Percentiles rank a stretch among this genome's conserved stretches.
phyloP scores from a whole-genome alignment of 2,888 invertebrate genomes.

The Pachydiplax longipennis region DNA sequence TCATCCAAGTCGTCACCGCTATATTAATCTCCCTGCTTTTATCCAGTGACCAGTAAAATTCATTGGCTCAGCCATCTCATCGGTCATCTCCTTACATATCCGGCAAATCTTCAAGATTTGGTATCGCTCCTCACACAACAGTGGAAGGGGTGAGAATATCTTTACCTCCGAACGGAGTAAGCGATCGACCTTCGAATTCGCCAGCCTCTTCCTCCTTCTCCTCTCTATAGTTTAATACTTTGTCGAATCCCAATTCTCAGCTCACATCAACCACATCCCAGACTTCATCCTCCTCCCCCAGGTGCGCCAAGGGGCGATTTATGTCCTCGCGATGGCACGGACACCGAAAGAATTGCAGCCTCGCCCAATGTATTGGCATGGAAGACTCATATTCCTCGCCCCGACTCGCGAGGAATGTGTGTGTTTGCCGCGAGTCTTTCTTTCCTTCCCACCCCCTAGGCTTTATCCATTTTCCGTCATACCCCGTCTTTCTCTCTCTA shows the following conservation, averaged over 20 bases:
- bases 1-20: background rate
- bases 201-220: background rate
- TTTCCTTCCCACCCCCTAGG: background rate
- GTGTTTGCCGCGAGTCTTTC: background rate
- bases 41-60: background rate
- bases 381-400: constrained; percentile 18
- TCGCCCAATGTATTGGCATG: constrained; percentile 36
- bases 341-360: constrained; percentile 14
- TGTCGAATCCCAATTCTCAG: background rate
- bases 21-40: background rate
- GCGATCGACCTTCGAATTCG: background rate
- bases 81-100: background rate
- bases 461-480: background rate
- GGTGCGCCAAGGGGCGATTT: background rate
- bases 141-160: background rate
- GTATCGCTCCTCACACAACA: background rate
- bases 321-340: background rate
- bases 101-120: background rate
- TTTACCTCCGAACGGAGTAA: background rate
- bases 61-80: background rate
- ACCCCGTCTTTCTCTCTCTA: background rate
- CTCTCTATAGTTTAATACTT: background rate
- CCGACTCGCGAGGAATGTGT: constrained; percentile 33
- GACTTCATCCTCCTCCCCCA: background rate
- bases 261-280: background rate